A percentile compares a stretch with the other conserved stretches of the same genome.
phyloP scores from a whole-genome alignment of 2,113 vertebrate species.

The Xiphophorus couchianus region DNA sequence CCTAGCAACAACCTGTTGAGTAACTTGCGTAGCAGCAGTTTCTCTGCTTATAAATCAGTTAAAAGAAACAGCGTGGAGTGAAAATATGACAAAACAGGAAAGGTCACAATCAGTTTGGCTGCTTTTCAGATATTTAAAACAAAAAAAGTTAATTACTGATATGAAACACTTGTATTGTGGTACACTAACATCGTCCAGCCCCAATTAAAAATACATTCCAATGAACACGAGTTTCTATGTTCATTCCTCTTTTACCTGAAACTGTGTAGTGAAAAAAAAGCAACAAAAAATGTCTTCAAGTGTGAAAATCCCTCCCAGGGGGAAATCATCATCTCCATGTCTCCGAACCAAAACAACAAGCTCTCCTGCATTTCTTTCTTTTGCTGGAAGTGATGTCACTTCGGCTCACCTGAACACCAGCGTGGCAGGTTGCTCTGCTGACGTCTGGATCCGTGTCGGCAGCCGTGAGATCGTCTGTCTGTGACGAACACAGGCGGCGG shows the following conservation, averaged over 20 bases:
- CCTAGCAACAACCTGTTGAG: no score
- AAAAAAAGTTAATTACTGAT: no score
- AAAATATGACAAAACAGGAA: no score
- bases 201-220: no score
- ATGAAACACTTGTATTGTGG: no score
- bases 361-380: slow-evolving; percentile 14
- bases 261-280: neutral
- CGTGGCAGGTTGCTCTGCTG: neutral
- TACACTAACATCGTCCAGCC: no score
- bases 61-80: no score
- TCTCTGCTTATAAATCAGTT: no score
- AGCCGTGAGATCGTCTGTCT: neutral
- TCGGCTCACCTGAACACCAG: neutral
- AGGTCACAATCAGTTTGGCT: no score
- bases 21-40: no score
- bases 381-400: slow-evolving; percentile 10
- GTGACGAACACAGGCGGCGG: neutral
- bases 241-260: neutral
- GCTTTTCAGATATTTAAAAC: no score
- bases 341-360: slow-evolving; percentile 32
- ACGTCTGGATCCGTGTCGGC: neutral
- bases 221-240: neutral
- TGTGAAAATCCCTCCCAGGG: slow-evolving; percentile 52
- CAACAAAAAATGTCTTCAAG: slow-evolving; percentile 46
- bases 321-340: slow-evolving; percentile 40